Evolutionary conservation across 1,140 invertebrate genomes (phyloP), one percentile per base, ranked within the genome.

Genomic region (Drosophila pseudoananassae): DNA sequence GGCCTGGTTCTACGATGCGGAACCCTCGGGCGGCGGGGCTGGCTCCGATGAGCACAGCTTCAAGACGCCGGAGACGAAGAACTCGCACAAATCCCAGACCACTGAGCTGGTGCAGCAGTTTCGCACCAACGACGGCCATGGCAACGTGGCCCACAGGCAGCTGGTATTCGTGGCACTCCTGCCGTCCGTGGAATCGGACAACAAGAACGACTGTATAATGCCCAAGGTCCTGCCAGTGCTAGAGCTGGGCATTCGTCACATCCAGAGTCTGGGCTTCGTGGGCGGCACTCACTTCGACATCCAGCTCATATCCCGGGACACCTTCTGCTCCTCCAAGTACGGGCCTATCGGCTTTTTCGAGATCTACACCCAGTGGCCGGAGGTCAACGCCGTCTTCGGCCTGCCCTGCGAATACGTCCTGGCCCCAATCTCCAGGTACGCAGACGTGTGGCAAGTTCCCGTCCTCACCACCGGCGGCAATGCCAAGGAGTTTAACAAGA

Each of bases 341-440:
- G 96, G 96, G 1, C 95, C 96, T 0, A 92, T 97, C 4, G 95
- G 95, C 4, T 96, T 96, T 4, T 96, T 97, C 87, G 95, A 97
- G 53, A 95, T 97, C 69, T 95, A 96, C 59, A 76, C 80, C 17
- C 76, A 78, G 59, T 77, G 65, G 72, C 68, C 76, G 3, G 76
- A 92, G 69, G 80, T 94, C 94, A 96, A 98, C 92, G 96, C 96
- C 0, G 97, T 98, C 87, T 94, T 98, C 77, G 98, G 98, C 0
- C 96, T 98, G 1, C 95, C 97, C 1, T 98, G 97, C 92, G 97
- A 98, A 77, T 98, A 98, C 92, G 96, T 96, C 3, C 94, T 98
- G 53, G 97, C 97, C 0, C 97, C 97, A 1, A 96, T 99, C 1
- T 96, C 97, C 0, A 93, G 97, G 10, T 98, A 98, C 87, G 95